These are phyloP conservation scores for Stenichneumon culpator DNA, from an alignment of 2,888 invertebrate genomes.

Conservation along the genomic window DNA sequence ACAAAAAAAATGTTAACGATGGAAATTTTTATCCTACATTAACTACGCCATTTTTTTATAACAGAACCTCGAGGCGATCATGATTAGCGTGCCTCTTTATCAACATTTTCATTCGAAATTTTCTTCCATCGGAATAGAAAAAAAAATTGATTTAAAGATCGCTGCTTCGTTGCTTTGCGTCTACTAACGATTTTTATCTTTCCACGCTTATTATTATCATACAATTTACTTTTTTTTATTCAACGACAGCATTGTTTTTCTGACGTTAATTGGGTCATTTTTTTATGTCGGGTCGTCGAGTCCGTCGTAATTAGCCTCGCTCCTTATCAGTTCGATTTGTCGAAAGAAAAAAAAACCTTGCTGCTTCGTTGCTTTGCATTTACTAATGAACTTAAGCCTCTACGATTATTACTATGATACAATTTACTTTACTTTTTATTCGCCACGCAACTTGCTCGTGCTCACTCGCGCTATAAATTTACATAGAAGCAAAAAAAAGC, in stretches of 20 bases:
- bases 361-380: not conserved
- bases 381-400: not conserved
- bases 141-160: not conserved
- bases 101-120: not conserved
- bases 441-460: not conserved
- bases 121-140: not conserved
- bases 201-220: not conserved
- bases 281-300: no score
- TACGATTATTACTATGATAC: constrained; percentile 2
- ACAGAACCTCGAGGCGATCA: no score
- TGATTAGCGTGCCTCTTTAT: not conserved
- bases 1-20: no score
- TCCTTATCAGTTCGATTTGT: no score
- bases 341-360: not conserved
- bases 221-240: no score
- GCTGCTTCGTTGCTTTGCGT: no score
- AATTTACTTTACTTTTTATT: not conserved
- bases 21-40: no score
- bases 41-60: no score
- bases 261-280: no score
- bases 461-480: constrained; percentile 16
- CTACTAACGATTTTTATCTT: not conserved
- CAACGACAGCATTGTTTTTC: no score
- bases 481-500: not conserved
- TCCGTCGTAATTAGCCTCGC: no score